Percentiles rank a stretch among this genome's conserved stretches.
Evolutionary conservation across 2,113 vertebrate species (phyloP).

Genomic region (Cyprinodon tularosa): DNA sequence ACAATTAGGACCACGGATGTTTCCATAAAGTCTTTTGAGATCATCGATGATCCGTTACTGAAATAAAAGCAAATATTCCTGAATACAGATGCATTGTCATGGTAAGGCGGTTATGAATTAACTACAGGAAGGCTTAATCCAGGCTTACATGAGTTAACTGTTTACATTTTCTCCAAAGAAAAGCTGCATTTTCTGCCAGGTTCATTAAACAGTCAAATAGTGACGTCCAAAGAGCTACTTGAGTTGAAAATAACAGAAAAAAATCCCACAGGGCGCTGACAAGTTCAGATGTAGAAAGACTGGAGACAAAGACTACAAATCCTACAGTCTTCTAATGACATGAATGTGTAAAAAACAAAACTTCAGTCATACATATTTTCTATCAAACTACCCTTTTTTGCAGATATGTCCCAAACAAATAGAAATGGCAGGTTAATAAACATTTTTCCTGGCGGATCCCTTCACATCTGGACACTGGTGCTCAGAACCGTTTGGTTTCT

Average conservation of each 20-base stretch:
- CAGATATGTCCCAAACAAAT: conserved; percentile 41
- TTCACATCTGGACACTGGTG: neutral
- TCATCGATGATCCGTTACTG: conserved; percentile 21
- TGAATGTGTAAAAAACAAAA: conserved; percentile 62
- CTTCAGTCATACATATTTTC: conserved; percentile 42
- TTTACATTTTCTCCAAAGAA: conserved; percentile 35
- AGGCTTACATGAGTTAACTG: conserved; percentile 15
- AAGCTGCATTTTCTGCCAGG: conserved; percentile 54
- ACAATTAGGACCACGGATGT: conserved; percentile 60
- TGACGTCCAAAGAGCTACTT: neutral
- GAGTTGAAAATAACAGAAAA: conserved; percentile 7
- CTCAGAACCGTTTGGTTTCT: no score
- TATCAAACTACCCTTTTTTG: conserved; percentile 31
- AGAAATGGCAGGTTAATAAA: conserved; percentile 18
- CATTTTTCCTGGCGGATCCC: neutral
- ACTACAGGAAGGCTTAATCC: conserved; percentile 48
- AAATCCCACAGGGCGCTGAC: conserved; percentile 34
- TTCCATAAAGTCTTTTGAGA: conserved; percentile 17
- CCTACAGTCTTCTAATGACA: conserved; percentile 40
- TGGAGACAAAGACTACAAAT: conserved; percentile 33
- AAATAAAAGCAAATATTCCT: conserved; percentile 44
- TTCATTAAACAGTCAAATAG: conserved; percentile 19
- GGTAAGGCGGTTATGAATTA: conserved; percentile 42
- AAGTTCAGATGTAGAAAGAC: conserved; percentile 56
- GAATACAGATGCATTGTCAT: conserved; percentile 39